Evolutionary conservation across 2,888 invertebrate species (phyloP).

Genomic region (Saturnia japonica): DNA sequence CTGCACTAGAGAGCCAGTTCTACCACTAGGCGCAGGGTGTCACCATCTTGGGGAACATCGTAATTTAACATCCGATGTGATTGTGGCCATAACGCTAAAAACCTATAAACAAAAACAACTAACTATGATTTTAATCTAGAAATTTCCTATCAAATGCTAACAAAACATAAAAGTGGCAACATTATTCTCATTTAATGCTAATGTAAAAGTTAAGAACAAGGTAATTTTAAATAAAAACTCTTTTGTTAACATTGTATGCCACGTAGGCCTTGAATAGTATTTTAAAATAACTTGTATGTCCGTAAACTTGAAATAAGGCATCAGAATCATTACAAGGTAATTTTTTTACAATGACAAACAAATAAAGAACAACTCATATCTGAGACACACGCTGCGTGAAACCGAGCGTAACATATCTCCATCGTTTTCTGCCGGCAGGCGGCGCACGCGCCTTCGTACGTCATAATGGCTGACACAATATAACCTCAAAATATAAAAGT

Average conservation of each 20-base stretch:
- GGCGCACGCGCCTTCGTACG: slow-evolving; percentile 52
- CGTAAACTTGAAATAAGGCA: slow-evolving; percentile 37
- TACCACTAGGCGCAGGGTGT: too few relatives aligned
- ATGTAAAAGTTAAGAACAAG: background rate
- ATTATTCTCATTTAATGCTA: background rate
- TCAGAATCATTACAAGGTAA: slow-evolving; percentile 46
- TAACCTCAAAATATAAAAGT: slow-evolving; percentile 47
- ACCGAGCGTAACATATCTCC: slow-evolving; percentile 63
- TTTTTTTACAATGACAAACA: slow-evolving; percentile 50
- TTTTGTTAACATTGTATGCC: background rate
- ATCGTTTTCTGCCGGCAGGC: slow-evolving; percentile 61
- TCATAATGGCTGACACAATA: slow-evolving; percentile 58
- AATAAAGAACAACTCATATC: slow-evolving; percentile 50
- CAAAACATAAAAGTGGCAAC: background rate
- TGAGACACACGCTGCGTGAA: slow-evolving; percentile 70
- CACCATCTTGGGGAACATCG: too few relatives aligned
- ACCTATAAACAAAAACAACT: too few relatives aligned
- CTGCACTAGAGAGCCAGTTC: too few relatives aligned
- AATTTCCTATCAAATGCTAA: background rate
- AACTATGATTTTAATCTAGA: too few relatives aligned
- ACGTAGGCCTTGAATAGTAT: background rate
- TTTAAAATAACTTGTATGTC: slow-evolving; percentile 4
- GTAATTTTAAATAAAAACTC: background rate
- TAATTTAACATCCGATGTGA: too few relatives aligned
- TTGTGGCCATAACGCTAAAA: too few relatives aligned